Evolutionary conservation across 2,113 vertebrate species (phyloP), one percentile per base, ranked within the genome.

Genomic region (Mionectes macconnelli): DNA sequence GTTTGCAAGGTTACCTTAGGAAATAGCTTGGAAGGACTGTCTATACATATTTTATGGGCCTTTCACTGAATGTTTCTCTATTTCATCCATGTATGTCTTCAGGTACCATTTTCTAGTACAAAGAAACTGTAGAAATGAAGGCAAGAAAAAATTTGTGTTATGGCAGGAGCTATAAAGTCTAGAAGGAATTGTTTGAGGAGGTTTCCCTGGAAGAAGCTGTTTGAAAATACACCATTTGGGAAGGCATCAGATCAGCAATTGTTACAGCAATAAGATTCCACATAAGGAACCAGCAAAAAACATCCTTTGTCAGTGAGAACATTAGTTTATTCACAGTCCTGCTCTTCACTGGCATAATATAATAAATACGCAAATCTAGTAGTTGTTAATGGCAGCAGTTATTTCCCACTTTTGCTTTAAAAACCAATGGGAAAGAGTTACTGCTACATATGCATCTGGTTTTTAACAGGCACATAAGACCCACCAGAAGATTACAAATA

Each of bases 321-420:
- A 70, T 84, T 44, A 70, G 76, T 89, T 97, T 96, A 86, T 86
- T 95, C 91, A 87, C 74, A 96, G 81, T 84, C 80, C 73, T 94
- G 37, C 44, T 93, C 73, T 81, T 93, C 88, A 84, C 3, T 95
- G 85, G 64, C 62, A 75, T 87, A 84, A 89, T 89, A 89, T 63
- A 96, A 90, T 93, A 94, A 92, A 92, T 81, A 97, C 70, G 83
- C 73, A 92, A 90, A 93, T 96, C 53, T 59, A 90, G 64, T 35
- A 69, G 81, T 78, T 92, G 82, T 66, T 93, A 93, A 86, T 89
- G 86, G 81, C n/a, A 87, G 37, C 49, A 56, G 57, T 84, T 94
- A 94, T 92, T 90, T 90, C 56, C 76, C 56, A 72, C 55, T 81
- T 95, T 72, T 81, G 76, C 60, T 93, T 93, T 94, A 92, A 96